Percentiles rank a stretch among this genome's conserved stretches.
These are phyloP conservation scores for Danionella cerebrum DNA, from an alignment of 2,113 vertebrate genomes.

Conservation along the genomic window DNA sequence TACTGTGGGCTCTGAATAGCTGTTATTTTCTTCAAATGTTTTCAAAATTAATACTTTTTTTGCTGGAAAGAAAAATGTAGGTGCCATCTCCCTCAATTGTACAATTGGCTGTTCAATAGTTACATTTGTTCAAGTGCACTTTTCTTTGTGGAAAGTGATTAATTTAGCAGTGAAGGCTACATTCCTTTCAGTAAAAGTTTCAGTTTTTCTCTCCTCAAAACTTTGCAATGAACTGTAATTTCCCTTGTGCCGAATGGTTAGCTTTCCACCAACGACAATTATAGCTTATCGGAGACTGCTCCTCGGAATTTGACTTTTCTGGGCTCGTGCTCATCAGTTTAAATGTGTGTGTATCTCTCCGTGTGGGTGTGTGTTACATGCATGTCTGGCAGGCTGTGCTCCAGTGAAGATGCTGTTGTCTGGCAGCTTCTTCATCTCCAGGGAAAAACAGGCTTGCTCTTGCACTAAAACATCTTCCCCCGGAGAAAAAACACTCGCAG, in stretches of 20 bases:
- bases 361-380: background rate
- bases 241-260: background rate
- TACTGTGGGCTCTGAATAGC: no score
- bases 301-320: background rate
- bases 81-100: no score
- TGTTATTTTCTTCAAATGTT: no score
- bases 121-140: background rate
- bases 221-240: background rate
- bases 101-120: background rate
- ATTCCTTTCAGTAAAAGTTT: background rate
- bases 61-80: no score
- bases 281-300: background rate
- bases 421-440: constrained; percentile 23
- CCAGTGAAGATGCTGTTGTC: constrained; percentile 22
- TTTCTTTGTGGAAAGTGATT: background rate
- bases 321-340: background rate
- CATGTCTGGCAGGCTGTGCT: constrained; percentile 24
- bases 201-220: background rate
- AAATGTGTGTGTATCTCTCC: background rate
- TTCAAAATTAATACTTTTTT: no score
- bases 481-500: background rate
- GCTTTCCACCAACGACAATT: background rate
- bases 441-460: constrained; percentile 22
- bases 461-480: constrained; percentile 22
- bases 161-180: background rate